phyloP scores from a whole-genome alignment of 2,797 vertebrate species.

The Macropus fuliginosus region DNA sequence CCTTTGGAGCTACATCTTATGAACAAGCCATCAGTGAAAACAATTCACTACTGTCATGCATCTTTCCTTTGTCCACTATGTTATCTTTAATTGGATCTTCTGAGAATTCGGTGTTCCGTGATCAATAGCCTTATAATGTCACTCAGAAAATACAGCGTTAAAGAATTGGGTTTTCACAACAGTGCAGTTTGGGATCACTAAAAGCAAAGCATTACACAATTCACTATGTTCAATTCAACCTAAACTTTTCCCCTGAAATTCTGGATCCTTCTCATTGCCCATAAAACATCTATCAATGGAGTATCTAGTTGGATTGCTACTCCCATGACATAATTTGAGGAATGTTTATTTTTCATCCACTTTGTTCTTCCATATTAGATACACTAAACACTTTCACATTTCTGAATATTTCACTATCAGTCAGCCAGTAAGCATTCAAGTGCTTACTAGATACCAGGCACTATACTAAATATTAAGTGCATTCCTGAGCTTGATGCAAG shows the following conservation, averaged over 20 bases:
- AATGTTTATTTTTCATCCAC: background rate
- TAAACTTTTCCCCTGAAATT: background rate
- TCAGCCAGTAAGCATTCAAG: background rate
- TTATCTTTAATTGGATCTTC: background rate
- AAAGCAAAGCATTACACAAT: background rate
- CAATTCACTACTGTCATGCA: background rate
- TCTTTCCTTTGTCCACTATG: background rate
- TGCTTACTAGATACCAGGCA: background rate
- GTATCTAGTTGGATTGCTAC: background rate
- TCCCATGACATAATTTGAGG: background rate
- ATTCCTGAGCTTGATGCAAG: background rate
- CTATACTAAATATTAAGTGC: background rate
- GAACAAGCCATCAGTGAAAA: background rate
- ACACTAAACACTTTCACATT: background rate
- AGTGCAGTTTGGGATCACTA: background rate
- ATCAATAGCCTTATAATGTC: background rate
- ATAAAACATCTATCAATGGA: background rate
- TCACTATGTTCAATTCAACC: background rate
- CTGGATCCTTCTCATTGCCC: background rate
- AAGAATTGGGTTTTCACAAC: background rate
- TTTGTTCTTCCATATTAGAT: background rate
- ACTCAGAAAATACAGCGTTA: background rate
- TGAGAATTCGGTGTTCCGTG: background rate
- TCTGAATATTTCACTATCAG: background rate
- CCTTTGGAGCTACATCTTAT: background rate